These are phyloP conservation scores for Toxotes jaculatrix DNA, from an alignment of 2,113 vertebrate species.

Conservation along the genomic window DNA sequence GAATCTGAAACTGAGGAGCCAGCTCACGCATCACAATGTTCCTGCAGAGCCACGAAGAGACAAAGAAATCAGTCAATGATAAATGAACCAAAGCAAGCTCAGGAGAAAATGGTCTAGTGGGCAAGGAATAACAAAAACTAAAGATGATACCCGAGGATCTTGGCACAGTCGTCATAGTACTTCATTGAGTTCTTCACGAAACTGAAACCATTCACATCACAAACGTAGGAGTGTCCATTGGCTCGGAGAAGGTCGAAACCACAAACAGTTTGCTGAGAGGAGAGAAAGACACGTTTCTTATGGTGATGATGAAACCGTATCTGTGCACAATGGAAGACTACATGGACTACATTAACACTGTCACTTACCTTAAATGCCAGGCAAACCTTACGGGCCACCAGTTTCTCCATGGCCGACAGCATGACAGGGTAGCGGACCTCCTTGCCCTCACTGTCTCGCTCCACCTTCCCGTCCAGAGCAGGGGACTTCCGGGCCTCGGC, in stretches of 20 bases:
- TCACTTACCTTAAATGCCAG: conserved; percentile 93
- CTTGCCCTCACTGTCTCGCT: conserved; percentile 97
- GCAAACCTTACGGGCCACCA: conserved; percentile 97
- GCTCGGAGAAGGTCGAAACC: conserved; percentile 97
- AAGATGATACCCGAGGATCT: conserved; percentile 92
- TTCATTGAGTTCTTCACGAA: conserved; percentile 99
- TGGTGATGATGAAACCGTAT: not conserved
- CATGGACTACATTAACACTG: too few relatives aligned
- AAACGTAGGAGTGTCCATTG: conserved; percentile 97
- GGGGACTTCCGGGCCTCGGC: conserved; percentile 98
- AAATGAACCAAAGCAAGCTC: not conserved
- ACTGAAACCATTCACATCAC: conserved; percentile 98
- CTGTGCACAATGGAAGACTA: not conserved
- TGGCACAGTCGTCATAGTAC: conserved; percentile 99
- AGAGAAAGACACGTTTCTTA: not conserved
- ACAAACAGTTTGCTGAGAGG: conserved; percentile 94
- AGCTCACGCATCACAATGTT: conserved; percentile 99
- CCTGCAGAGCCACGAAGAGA: conserved; percentile 61
- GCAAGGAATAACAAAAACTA: not conserved
- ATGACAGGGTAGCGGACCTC: conserved; percentile 98
- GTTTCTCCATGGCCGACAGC: conserved; percentile 98
- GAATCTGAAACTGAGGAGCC: conserved; percentile 98
- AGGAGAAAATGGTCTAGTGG: not conserved
- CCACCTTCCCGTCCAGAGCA: conserved; percentile 97
- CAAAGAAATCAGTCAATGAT: not conserved